phyloP scores from a whole-genome alignment of 2,888 invertebrate species.

The Rhyacophila evoluta region DNA sequence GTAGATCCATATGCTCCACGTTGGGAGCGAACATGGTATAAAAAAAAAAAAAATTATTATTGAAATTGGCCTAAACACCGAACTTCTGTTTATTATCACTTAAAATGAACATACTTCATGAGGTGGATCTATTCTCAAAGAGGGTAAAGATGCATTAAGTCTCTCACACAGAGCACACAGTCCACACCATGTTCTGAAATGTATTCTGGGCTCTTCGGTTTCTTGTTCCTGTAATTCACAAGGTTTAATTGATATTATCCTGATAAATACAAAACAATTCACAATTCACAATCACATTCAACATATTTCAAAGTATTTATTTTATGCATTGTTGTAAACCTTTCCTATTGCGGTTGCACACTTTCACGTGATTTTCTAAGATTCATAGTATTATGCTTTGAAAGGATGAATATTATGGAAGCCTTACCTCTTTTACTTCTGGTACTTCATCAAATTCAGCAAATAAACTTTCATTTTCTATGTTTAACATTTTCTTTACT shows the following conservation, averaged over 20 bases:
- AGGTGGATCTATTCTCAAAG: conserved; percentile 75
- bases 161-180: conserved; percentile 83
- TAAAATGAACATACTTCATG: conserved; percentile 69
- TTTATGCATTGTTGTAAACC: too few species aligned
- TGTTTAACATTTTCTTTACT: conserved; percentile 28
- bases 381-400: too few species aligned
- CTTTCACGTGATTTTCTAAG: too few species aligned
- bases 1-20: too few species aligned
- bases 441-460: conserved; percentile 50
- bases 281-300: too few species aligned
- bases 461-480: conserved; percentile 44
- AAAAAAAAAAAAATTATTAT: too few species aligned
- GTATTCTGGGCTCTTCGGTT: conserved; percentile 62
- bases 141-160: conserved; percentile 71
- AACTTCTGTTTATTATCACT: background rate
- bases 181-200: conserved; percentile 84
- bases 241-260: too few species aligned
- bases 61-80: background rate
- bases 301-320: too few species aligned
- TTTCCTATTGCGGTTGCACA: too few species aligned
- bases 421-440: conserved; percentile 40
- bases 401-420: too few species aligned
- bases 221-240: conserved; percentile 58
- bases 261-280: too few species aligned
- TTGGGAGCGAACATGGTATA: too few species aligned